Conservation (phyloP, 2,797 vertebrate genomes). For the Anguilla obscura region DNA sequence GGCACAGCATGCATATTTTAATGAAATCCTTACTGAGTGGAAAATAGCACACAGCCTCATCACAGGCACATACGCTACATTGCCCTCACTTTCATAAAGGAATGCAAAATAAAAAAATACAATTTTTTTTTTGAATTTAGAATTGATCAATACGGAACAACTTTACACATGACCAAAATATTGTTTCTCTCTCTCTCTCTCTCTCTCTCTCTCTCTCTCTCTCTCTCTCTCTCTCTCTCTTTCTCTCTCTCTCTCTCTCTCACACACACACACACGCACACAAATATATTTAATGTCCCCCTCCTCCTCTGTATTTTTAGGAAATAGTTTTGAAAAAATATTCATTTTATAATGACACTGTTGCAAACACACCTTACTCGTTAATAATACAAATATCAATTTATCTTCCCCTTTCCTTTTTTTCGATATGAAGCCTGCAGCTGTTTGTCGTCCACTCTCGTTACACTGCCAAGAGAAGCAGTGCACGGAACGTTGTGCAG, state of each 20-base stretch:
- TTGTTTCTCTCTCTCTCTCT: background rate
- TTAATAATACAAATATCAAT: conserved; percentile 63
- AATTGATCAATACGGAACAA: conserved; percentile 19
- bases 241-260: no score
- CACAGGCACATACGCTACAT: conserved; percentile 39
- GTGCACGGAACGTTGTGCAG: conserved; percentile 48
- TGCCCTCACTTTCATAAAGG: conserved; percentile 32
- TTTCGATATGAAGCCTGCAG: conserved; percentile 31
- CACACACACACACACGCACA: conserved; percentile 49
- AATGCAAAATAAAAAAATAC: background rate
- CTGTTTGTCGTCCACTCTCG: conserved; percentile 48
- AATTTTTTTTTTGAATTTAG: background rate
- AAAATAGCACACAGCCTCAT: conserved; percentile 26
- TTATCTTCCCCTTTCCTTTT: conserved; percentile 37
- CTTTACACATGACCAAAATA: background rate
- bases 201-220: no score
- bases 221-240: no score
- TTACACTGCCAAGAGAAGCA: conserved; percentile 51
- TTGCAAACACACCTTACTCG: conserved; percentile 54
- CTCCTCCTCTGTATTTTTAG: conserved; percentile 55
- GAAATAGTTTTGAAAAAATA: conserved; percentile 63
- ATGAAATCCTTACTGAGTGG: conserved; percentile 41
- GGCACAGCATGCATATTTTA: conserved; percentile 72
- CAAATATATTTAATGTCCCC: conserved; percentile 53
- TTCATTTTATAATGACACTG: conserved; percentile 56